Base-by-base conservation (phyloP, 2,113 vertebrate species). In the Motacilla tschutschensis region DNA sequence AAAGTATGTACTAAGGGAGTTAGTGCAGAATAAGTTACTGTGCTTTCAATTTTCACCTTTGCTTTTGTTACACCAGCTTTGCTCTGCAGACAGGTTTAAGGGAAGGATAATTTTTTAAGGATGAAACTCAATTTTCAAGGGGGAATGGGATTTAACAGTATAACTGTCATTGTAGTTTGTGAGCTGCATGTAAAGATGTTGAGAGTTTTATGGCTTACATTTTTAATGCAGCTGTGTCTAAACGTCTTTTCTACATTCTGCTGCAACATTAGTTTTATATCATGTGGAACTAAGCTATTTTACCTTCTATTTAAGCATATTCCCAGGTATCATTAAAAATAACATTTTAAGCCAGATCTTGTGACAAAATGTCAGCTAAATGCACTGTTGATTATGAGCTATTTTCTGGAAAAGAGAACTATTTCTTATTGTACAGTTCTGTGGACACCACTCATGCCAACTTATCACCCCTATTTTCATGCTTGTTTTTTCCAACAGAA, bases 401-500 rank as follows among this genome's bases (percentile, higher is more conserved):
- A 2, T 48, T 82, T 85, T 63, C 31, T 79, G 19, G 62, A 75
- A 35, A 75, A 80, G 24, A 76, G 7, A 29, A 4, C 75, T 75
- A 1, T 70, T 66, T 65, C 50, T 63, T 82, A 21, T 18, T 40
- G 12, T 48, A 5, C 11, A 21, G 17, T 21, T 40, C 46, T 43
- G 3, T 55, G 46, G 46, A 47, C 58, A 6, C 24, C 35, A 26
- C 31, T 69, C 31, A 18, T 66, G 12, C n/a, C 2, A 9, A 38
- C 48, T 85, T 87, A 71, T 83, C 74, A 91, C 73, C 15, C 3
- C 3, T 73, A 1, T 62, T 86, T 90, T 89, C 26, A 29, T 93
- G 22, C 73, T 60, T 57, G 18, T 84, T 94, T 91, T 88, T 38
- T 69, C 63, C 76, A 53, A 95, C 96, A 98, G 97, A 98, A 98